Evolutionary conservation across 2,113 vertebrate genomes (phyloP).

Genomic region (Syrmaticus mikado): DNA sequence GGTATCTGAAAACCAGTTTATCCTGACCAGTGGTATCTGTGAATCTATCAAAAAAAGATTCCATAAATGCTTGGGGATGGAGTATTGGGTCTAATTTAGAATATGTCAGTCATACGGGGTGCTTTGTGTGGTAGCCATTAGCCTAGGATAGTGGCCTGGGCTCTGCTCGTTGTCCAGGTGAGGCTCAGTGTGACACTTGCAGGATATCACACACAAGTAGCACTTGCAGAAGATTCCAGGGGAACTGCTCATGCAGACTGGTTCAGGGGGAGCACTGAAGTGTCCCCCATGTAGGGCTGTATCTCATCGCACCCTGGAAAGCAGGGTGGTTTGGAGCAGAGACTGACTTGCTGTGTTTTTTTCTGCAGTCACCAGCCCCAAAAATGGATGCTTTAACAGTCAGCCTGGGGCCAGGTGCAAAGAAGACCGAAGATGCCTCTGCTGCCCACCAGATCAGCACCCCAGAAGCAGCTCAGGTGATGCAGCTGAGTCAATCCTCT

Average conservation of each 20-base stretch:
- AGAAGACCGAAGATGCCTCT: constrained; percentile 73
- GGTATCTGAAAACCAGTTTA: neutral
- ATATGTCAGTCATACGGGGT: neutral
- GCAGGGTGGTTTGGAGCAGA: neutral
- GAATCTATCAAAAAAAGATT: neutral
- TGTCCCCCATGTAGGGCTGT: neutral
- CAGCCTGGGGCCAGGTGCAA: constrained; percentile 43
- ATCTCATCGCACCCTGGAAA: neutral
- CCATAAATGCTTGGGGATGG: neutral
- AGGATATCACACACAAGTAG: rapidly evolving
- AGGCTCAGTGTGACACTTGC: rapidly evolving
- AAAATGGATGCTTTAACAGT: constrained; percentile 52
- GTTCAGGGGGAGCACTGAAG: neutral
- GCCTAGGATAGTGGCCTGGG: neutral
- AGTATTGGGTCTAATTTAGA: neutral
- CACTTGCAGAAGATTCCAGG: rapidly evolving
- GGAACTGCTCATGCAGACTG: neutral
- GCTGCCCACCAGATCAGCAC: constrained; percentile 44
- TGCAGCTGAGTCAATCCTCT: rapidly evolving
- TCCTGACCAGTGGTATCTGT: neutral
- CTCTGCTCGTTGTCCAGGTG: neutral
- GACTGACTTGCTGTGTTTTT: constrained; percentile 2
- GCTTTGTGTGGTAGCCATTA: rapidly evolving
- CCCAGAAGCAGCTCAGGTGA: constrained; percentile 68
- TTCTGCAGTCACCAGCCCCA: constrained; percentile 37